A percentile compares a stretch with the other conserved stretches of the same genome.
Evolutionary conservation across 2,113 vertebrate genomes (phyloP).

Genomic region (Rhegmatorhina hoffmannsi): DNA sequence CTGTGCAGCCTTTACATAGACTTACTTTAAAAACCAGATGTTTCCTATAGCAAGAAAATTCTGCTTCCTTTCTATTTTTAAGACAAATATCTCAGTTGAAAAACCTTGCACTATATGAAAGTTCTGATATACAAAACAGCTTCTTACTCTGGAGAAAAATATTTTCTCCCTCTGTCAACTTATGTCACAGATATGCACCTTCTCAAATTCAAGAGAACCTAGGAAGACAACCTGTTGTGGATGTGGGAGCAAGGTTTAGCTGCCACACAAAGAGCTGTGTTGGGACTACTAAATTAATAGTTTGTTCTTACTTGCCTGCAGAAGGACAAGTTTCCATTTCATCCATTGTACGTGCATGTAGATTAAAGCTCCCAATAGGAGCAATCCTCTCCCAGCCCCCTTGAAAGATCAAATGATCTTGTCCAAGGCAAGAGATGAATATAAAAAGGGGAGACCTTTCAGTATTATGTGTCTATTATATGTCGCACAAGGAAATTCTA

Average conservation of each 20-base stretch:
- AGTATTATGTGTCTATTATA: not conserved
- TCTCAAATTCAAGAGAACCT: not conserved
- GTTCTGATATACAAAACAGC: not conserved
- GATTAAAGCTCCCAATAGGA: not conserved
- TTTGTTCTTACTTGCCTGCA: not conserved
- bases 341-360: no score
- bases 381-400: accelerated
- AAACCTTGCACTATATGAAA: accelerated
- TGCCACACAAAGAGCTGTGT: not conserved
- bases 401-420: not conserved
- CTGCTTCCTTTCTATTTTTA: not conserved
- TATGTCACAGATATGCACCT: not conserved
- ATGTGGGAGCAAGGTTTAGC: not conserved
- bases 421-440: not conserved
- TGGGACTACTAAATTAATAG: not conserved
- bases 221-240: not conserved
- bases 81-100: not conserved
- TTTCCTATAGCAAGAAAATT: not conserved
- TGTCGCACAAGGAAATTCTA: not conserved
- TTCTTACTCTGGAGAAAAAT: not conserved
- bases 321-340: not conserved
- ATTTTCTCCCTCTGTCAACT: not conserved
- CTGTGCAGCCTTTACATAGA: not conserved
- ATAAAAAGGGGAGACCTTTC: not conserved
- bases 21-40: not conserved